Percentiles rank a stretch among this genome's conserved stretches.
phyloP scores from a whole-genome alignment of 2,888 invertebrate species.

The Dicycla oo region DNA sequence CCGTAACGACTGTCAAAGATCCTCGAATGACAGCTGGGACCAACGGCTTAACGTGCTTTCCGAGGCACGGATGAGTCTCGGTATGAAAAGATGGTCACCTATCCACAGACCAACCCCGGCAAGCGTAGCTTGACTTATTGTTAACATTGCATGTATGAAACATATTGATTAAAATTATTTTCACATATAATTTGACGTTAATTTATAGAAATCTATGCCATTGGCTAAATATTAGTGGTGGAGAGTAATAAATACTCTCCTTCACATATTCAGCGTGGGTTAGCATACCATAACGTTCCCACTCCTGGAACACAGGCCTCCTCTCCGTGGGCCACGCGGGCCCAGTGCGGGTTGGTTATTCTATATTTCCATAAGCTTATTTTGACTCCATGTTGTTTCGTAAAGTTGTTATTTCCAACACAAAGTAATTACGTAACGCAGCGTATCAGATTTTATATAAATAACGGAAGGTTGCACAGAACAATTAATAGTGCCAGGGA shows the following conservation, averaged over 20 bases:
- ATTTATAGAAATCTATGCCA: constrained; percentile 7
- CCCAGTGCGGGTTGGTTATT: not conserved
- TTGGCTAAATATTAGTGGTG: not conserved
- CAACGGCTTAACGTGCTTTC: too few relatives aligned
- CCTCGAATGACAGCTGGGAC: too few relatives aligned
- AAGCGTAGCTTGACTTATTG: too few relatives aligned
- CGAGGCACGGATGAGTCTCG: too few relatives aligned
- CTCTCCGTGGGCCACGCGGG: not conserved
- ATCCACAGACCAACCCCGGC: too few relatives aligned
- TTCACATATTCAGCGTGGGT: not conserved
- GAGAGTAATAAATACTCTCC: not conserved
- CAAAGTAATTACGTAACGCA: constrained; percentile 27
- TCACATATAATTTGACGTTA: not conserved
- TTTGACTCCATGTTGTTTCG: constrained; percentile 5
- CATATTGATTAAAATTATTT: not conserved
- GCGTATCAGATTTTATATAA: constrained; percentile 52
- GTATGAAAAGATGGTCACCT: too few relatives aligned
- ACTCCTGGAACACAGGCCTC: not conserved
- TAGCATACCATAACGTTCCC: not conserved
- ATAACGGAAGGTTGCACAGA: constrained; percentile 32
- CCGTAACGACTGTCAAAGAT: too few relatives aligned
- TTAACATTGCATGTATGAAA: not conserved
- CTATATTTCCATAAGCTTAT: not conserved
- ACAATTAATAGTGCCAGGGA: constrained; percentile 61
- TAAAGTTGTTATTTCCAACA: not conserved